A percentile compares a stretch with the other conserved stretches of the same genome.
phyloP scores from a whole-genome alignment of 2,113 vertebrate genomes.

The Anhinga rufa region DNA sequence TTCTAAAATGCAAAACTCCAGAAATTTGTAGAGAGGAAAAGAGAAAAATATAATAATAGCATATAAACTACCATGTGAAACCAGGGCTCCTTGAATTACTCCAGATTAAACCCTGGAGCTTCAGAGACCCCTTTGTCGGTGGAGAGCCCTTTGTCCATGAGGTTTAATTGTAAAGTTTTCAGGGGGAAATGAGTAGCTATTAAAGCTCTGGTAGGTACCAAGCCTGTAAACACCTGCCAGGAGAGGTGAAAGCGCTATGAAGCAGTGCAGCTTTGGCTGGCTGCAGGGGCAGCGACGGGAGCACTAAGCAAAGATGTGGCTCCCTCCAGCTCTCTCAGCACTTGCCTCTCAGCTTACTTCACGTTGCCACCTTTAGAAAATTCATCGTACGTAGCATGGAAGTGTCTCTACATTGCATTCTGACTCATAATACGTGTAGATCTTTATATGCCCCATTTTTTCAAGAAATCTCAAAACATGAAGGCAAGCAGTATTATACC shows the following conservation, averaged over 20 bases:
- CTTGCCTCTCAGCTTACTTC: background rate
- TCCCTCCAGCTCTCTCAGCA: background rate
- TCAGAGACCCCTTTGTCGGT: background rate
- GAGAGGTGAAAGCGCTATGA: background rate
- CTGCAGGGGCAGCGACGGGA: background rate
- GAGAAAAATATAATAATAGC: background rate
- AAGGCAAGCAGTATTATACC: background rate
- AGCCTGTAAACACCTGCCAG: background rate
- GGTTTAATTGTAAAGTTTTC: background rate
- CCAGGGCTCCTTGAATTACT: background rate
- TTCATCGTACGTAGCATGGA: accelerated
- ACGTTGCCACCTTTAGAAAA: background rate
- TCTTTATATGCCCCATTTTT: background rate
- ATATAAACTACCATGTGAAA: background rate
- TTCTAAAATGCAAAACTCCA: background rate
- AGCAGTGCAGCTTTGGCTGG: background rate
- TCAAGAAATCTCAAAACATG: background rate
- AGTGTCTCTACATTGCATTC: accelerated
- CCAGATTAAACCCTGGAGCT: background rate
- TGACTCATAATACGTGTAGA: background rate
- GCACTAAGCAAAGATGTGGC: background rate
- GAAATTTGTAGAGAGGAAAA: background rate
- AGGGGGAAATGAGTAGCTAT: background rate
- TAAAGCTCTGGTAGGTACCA: background rate
- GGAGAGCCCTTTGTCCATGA: background rate